phyloP scores from a whole-genome alignment of 2,888 invertebrate genomes.

The Macrosiphum euphorbiae region DNA sequence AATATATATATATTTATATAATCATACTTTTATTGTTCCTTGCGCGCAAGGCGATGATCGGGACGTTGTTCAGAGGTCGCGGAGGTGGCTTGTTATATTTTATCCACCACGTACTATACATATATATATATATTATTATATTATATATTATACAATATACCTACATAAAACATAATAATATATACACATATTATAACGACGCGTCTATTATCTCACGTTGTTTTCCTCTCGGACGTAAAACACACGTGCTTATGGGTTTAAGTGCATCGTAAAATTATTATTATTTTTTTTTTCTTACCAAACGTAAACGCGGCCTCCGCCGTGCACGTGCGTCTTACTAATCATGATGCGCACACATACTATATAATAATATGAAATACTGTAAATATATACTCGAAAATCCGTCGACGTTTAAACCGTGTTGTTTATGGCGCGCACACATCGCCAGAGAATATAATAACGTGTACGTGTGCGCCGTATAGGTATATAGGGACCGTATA shows the following conservation, averaged over 20 bases:
- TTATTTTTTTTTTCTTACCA: neutral
- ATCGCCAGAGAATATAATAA: neutral
- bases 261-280: constrained; percentile 13
- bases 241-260: constrained; percentile 14
- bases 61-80: neutral
- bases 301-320: constrained; percentile 2
- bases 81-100: neutral
- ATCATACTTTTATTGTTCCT: constrained; percentile 9
- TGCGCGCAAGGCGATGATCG: neutral
- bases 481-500: neutral
- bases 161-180: neutral
- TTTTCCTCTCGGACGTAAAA: constrained; percentile 10
- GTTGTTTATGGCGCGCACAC: neutral
- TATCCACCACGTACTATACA: neutral
- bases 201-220: constrained; percentile 9
- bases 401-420: constrained; percentile 18
- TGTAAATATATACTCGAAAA: neutral
- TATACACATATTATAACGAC: neutral
- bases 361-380: neutral
- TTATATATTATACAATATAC: neutral
- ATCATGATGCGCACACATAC: neutral
- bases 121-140: neutral
- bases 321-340: constrained; percentile 15
- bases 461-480: neutral
- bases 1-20: neutral